Percentiles rank a stretch among this genome's conserved stretches.
Conservation (phyloP, 2,797 vertebrate genomes). For the Hypotaenidia philippensis region DNA sequence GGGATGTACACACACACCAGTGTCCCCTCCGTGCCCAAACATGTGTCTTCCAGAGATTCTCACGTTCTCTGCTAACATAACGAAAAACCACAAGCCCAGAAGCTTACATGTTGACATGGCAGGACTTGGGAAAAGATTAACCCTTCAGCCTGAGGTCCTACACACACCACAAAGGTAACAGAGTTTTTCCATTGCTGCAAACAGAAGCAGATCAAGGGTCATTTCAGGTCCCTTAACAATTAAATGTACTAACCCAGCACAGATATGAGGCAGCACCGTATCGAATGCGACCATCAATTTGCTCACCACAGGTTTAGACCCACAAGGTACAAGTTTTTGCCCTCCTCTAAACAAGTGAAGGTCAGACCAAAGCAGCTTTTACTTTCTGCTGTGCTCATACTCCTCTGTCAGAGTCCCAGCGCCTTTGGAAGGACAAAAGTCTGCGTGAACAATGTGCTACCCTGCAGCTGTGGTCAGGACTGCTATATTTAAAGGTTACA, state of each 20-base stretch:
- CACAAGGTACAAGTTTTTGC: background rate
- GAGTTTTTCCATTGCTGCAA: background rate
- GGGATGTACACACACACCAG: accelerated
- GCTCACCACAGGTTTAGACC: background rate
- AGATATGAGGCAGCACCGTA: background rate
- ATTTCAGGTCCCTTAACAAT: background rate
- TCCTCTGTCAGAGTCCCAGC: background rate
- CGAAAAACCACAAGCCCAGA: background rate
- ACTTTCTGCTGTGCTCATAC: background rate
- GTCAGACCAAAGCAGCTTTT: background rate
- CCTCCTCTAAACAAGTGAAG: background rate
- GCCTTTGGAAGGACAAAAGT: slow-evolving; percentile 50
- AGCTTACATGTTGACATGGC: background rate
- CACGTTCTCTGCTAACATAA: background rate
- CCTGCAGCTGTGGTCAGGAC: slow-evolving; percentile 74
- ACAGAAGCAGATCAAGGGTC: background rate
- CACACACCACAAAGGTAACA: background rate
- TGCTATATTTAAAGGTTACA: slow-evolving; percentile 80
- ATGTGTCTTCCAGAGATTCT: background rate
- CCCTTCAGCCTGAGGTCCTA: background rate
- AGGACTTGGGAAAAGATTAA: background rate
- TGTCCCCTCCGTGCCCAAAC: background rate
- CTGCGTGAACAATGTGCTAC: slow-evolving; percentile 16
- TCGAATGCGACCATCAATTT: background rate
- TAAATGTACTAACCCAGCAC: background rate